Percentiles rank a stretch among this genome's conserved stretches.
These are phyloP conservation scores for Jordanella pulchra DNA, from an alignment of 2,797 vertebrate species.

Conservation along the genomic window DNA sequence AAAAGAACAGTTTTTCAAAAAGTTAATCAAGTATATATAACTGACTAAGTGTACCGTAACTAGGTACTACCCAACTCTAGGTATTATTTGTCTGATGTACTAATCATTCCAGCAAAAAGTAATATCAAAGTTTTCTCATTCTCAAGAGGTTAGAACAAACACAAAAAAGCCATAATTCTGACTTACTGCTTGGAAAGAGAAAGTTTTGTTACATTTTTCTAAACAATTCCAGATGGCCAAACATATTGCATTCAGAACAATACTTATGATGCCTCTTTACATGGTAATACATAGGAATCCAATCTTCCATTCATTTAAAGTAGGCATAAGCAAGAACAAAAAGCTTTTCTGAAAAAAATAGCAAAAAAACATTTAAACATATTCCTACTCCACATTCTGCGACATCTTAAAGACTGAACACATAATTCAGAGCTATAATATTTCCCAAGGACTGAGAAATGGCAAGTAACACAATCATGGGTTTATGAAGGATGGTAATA, in stretches of 20 bases:
- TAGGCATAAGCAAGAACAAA: constrained; percentile 45
- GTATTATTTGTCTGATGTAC: neutral
- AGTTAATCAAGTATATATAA: too few relatives aligned
- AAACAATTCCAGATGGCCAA: constrained; percentile 76
- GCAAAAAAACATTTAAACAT: constrained; percentile 39
- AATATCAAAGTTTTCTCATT: constrained; percentile 1
- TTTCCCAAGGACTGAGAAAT: constrained; percentile 44
- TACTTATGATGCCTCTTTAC: constrained; percentile 60
- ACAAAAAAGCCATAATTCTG: constrained; percentile 37
- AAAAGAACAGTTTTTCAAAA: too few relatives aligned
- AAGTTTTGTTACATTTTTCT: constrained; percentile 46
- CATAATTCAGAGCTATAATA: constrained; percentile 40
- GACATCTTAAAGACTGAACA: constrained; percentile 23
- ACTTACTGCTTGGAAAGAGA: constrained; percentile 46
- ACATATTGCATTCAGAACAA: constrained; percentile 62
- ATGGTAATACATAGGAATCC: constrained; percentile 64
- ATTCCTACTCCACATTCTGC: constrained; percentile 30
- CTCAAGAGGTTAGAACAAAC: constrained; percentile 31
- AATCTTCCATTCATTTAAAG: constrained; percentile 62
- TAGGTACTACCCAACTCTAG: too few relatives aligned
- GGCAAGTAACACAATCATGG: constrained; percentile 42
- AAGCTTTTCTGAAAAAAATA: constrained; percentile 47
- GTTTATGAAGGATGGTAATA: constrained; percentile 50
- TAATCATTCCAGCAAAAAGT: neutral
- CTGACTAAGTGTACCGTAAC: too few relatives aligned